A percentile compares a stretch with the other conserved stretches of the same genome.
phyloP scores from a whole-genome alignment of 2,113 vertebrate species.

The Sebastes fasciatus region DNA sequence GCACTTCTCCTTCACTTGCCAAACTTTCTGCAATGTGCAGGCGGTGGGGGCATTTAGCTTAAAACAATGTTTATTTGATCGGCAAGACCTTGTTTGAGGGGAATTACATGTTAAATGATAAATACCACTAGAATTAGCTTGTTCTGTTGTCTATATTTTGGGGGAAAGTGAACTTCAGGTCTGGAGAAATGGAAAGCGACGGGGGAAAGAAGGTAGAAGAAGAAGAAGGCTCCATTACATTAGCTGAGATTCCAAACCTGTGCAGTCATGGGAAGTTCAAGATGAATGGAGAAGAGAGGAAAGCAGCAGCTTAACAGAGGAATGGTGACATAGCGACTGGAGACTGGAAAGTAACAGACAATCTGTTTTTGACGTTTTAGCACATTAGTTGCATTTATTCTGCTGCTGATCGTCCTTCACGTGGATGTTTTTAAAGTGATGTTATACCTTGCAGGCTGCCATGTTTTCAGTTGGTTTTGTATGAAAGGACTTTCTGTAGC shows the following conservation, averaged over 20 bases:
- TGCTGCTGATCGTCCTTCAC: neutral
- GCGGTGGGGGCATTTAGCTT: neutral
- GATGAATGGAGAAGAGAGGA: slow-evolving; percentile 13
- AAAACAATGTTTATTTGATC: neutral
- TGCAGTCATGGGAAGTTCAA: slow-evolving; percentile 30
- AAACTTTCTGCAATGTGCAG: neutral
- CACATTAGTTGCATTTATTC: neutral
- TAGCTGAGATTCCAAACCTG: slow-evolving; percentile 32
- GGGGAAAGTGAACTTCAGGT: neutral
- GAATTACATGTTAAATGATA: neutral
- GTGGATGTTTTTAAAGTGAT: neutral
- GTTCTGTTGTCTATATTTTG: neutral
- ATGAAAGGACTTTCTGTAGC: neutral
- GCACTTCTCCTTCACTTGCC: neutral
- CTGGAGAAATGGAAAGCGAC: slow-evolving; percentile 5
- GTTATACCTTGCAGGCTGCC: neutral
- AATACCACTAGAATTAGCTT: neutral
- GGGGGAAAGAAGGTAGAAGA: neutral
- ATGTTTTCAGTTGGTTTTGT: neutral
- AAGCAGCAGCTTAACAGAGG: neutral
- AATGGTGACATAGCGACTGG: slow-evolving; percentile 3
- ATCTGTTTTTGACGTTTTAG: neutral
- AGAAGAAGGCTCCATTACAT: neutral
- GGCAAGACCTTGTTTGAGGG: neutral
- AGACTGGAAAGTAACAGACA: neutral